These are phyloP conservation scores for Todus mexicanus DNA, from an alignment of 2,797 vertebrate species.

Conservation along the genomic window DNA sequence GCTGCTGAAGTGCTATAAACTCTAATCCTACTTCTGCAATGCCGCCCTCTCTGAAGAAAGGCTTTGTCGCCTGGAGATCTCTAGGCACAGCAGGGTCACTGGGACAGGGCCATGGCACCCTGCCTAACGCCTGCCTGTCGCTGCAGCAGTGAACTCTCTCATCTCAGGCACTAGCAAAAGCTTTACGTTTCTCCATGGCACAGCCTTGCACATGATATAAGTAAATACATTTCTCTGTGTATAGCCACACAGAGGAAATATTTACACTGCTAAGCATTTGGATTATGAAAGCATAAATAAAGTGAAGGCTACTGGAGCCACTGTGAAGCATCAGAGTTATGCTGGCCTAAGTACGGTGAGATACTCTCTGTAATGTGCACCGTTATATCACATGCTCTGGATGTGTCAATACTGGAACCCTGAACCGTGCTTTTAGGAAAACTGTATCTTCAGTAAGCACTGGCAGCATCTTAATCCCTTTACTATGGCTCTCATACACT, in stretches of 20 bases:
- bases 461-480: conserved; percentile 14
- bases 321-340: background rate
- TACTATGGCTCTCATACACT: background rate
- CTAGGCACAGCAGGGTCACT: background rate
- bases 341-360: background rate
- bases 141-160: background rate
- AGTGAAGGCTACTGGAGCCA: conserved; percentile 15
- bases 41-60: background rate
- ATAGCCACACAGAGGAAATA: background rate
- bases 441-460: background rate
- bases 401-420: background rate
- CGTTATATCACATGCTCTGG: background rate
- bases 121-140: background rate
- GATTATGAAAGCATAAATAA: background rate
- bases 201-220: background rate
- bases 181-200: background rate
- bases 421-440: background rate
- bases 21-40: background rate
- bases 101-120: background rate
- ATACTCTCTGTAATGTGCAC: background rate
- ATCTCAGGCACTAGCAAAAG: background rate
- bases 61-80: background rate
- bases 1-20: background rate
- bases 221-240: background rate
- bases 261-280: conserved; percentile 18